Base-by-base conservation (phyloP, 2,888 invertebrate genomes). In the Escarpia spicata region DNA sequence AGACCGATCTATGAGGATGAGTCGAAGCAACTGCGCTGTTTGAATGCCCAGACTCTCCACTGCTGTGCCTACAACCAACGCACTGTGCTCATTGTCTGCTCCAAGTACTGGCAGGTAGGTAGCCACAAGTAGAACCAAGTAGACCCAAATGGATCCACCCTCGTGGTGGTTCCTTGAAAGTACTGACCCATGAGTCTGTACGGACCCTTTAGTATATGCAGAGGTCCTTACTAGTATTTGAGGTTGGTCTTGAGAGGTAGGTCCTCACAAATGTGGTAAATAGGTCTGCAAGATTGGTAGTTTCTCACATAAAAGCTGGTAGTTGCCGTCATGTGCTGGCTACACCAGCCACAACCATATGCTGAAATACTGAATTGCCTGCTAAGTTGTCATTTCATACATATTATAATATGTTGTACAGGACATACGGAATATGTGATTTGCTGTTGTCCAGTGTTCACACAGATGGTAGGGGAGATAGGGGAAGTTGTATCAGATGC, bases 51-150 rank as follows among this genome's bases (percentile, higher is more conserved):
- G 91, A 98, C 98, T 0, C 97, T 99, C 96, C 98, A 98, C 95
- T 99, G 99, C 95, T 99, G 99, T 96, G 97, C 98, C 0, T 98
- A 98, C 96, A 99, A 99, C 97, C 99, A 99, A 96, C 97, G 99
- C 92, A 99, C 99, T 0, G 99, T 99, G 52, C 97, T 99, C 19
- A 98, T 99, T 92, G 99, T 99, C 0, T 99, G 99, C 96, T 98
- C 99, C 0, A 99, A 99, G 96, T 98, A 98, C 96, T 99, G 99
- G 98, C 99, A 99, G 97, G 98, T 98, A 94, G 93, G 95, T 93
- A 9, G 90, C 60, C 15, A 19, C 60, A 60, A 60, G 60, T 60
- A 60, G 60, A 60, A 12, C 60, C 60, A 60, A 60, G 26, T 60
- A 19, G 60, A 10, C 10, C 10, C 45, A 45, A 37, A 37, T 37